Conservation (phyloP, 1,140 invertebrate genomes). For the Latrodectus geometricus region DNA sequence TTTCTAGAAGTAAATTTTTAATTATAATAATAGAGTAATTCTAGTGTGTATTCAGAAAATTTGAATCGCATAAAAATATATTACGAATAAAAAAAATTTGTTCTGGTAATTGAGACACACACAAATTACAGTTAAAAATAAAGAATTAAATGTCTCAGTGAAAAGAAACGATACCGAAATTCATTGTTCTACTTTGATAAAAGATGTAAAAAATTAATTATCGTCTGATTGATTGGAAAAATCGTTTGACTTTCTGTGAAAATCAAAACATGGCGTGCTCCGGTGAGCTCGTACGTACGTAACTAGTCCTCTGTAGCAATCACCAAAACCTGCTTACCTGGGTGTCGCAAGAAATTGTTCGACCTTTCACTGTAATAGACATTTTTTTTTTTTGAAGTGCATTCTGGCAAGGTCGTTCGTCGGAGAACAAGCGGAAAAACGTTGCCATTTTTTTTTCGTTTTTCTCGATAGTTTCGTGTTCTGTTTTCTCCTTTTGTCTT, state of each 20-base stretch:
- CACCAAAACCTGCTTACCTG: background rate
- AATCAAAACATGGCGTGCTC: background rate
- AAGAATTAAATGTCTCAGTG: no score
- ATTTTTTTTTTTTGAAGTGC: background rate
- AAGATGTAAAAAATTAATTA: background rate
- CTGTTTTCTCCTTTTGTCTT: background rate
- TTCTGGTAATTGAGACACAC: no score
- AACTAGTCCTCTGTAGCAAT: background rate
- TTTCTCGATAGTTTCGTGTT: background rate
- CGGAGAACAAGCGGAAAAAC: slow-evolving; percentile 3
- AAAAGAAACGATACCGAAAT: no score
- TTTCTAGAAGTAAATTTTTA: no score
- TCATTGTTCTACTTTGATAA: no score
- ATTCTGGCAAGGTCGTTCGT: slow-evolving; percentile 15
- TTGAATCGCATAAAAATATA: no score
- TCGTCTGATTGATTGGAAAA: background rate
- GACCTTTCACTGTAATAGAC: slow-evolving; percentile 21
- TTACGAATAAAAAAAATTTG: no score
- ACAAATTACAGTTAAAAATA: no score
- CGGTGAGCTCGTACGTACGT: background rate
- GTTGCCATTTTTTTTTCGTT: background rate
- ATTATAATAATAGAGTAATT: no score
- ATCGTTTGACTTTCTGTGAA: background rate
- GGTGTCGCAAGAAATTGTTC: background rate
- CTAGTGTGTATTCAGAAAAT: no score